A percentile compares a stretch with the other conserved stretches of the same genome.
Evolutionary conservation across 2,113 vertebrate genomes (phyloP).

Genomic region (Dasyprocta punctata): DNA sequence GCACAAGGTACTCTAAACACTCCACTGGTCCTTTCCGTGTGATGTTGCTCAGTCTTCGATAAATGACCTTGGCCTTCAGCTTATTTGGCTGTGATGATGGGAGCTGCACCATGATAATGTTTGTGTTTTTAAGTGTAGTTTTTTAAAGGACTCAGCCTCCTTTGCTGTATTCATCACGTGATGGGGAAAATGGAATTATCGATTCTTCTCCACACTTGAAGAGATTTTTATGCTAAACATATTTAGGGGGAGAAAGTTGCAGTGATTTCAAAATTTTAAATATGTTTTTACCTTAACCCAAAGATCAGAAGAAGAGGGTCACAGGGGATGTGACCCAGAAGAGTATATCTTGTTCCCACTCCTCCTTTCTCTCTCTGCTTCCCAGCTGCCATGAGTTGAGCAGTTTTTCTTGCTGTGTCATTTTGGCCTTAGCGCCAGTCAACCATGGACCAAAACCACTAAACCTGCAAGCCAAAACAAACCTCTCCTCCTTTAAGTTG

Average conservation of each 20-base stretch:
- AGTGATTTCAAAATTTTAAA: neutral
- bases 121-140: slow-evolving; percentile 2
- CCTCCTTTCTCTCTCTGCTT: neutral
- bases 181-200: neutral
- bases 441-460: neutral
- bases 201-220: neutral
- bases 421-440: neutral
- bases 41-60: slow-evolving; percentile 27
- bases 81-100: neutral
- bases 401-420: neutral
- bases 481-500: neutral
- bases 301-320: neutral
- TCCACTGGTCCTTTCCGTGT: neutral
- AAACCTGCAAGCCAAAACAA: neutral
- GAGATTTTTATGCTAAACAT: neutral
- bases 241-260: neutral
- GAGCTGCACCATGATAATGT: neutral
- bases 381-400: no score
- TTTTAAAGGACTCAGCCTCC: neutral
- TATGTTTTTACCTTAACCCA: neutral
- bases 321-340: neutral
- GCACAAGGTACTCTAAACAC: neutral
- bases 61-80: slow-evolving; percentile 36
- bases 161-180: neutral
- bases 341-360: neutral